Evolutionary conservation across 1,140 invertebrate species (phyloP), one percentile per base, ranked within the genome.

Genomic region (Magallana ariakensis): DNA sequence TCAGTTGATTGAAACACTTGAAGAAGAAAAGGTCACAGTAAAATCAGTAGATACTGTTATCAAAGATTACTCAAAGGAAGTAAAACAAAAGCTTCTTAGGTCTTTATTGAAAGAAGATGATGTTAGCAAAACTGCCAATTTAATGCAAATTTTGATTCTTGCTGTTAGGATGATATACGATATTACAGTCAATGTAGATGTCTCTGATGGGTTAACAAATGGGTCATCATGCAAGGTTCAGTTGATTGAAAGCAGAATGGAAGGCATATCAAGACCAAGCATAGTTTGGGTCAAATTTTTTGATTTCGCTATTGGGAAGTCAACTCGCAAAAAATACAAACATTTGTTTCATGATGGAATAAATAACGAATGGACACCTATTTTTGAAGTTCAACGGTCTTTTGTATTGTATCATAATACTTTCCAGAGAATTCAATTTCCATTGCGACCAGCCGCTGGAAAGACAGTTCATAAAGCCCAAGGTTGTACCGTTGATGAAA

Each of bases 381-480:
- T 85, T 46, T 85, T 85, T 85, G 81, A 83, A 10, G 26, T 33
- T 53, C 46, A 83, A 15, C 81, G 46, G 22, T 55, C 10, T 70
- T 75, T 70, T 70, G 16, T 85, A 15, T 46, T 55, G 9, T 70
- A 85, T 85, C 46, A 19, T n/a, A 85, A 62, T 19, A 70, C 84
- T 33, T 85, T 46, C 53, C 58, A 85, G 19, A 56, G 83, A 26
- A 84, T 60, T 15, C 84, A 85, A 46, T 85, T 85, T 85, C 84
- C 84, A 66, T 56, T 85, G 19, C 15, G n/a, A 22, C 84, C 84
- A 85, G 57, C 84, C 15, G 84, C 84, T 46, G 7, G 19, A n/a
- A 85, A 85, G 55, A 84, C 84, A 19, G 60, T 85, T 46, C 84
- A 85, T 56, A 85, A 85, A 53, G 62, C 84, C 33, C 84, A 85